Percentiles rank a stretch among this genome's conserved stretches.
These are phyloP conservation scores for Rhodeus uyekii DNA, from an alignment of 2,797 vertebrate species.

Conservation along the genomic window DNA sequence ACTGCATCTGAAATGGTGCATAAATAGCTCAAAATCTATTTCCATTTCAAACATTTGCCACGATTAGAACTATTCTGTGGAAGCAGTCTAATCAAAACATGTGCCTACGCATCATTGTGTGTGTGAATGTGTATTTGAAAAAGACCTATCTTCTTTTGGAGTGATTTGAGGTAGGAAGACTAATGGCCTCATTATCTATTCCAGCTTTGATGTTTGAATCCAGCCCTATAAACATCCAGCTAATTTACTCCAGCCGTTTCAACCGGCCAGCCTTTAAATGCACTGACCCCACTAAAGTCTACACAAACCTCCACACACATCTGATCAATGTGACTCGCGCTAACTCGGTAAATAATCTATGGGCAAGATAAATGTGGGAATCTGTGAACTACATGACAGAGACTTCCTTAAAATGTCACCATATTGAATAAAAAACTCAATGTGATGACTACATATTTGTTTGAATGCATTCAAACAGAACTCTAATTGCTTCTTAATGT, in stretches of 20 bases:
- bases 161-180: conserved; percentile 37
- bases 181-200: conserved; percentile 59
- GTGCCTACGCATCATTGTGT: conserved; percentile 17
- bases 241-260: conserved; percentile 47
- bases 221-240: conserved; percentile 31
- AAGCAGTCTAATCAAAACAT: conserved; percentile 26
- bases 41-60: conserved; percentile 48
- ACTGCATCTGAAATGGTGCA: conserved; percentile 25
- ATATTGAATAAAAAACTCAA: not conserved
- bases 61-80: conserved; percentile 34
- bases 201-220: conserved; percentile 44
- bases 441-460: not conserved
- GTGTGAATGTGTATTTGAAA: conserved; percentile 29
- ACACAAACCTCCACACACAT: conserved; percentile 13
- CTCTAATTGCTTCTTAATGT: not conserved
- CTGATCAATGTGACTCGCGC: conserved; percentile 4
- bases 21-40: conserved; percentile 49
- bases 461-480: not conserved
- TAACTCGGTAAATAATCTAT: conserved; percentile 14
- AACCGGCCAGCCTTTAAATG: conserved; percentile 29
- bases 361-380: conserved; percentile 9
- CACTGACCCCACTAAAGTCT: conserved; percentile 34
- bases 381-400: not conserved
- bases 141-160: conserved; percentile 18
- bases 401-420: conserved; percentile 1